Evolutionary conservation across 2,113 vertebrate genomes (phyloP), one percentile per base, ranked within the genome.

Genomic region (Eonycteris spelaea): DNA sequence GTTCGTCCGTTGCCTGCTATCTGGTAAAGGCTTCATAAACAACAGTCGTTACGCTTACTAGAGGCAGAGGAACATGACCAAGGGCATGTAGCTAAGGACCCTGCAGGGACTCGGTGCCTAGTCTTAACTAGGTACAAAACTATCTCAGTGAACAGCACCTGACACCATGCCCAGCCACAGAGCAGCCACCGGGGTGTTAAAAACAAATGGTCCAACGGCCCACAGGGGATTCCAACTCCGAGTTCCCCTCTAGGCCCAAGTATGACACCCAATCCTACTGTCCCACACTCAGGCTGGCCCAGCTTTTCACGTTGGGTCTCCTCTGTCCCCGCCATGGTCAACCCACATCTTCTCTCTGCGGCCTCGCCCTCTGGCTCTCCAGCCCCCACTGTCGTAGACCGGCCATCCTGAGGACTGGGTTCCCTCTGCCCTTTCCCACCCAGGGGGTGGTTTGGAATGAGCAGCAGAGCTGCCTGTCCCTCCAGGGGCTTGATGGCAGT

Each of bases 171-270:
- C 61, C 38, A 16, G 74, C n/a, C 68, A 78, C n/a, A 95, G 45
- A 73, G 7, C 26, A 21, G 19, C 18, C 65, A 30, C 21, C n/a
- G 1, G 19, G 6, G 24, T 13, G 12, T 19, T 30, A 91, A 51
- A 51, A 57, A 83, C 22, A 40, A 40, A 51, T 11, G 30, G 53
- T n/a, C 22, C 7, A 82, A 59, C 63, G 19, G 59, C 21, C 48
- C 9, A 0, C 78, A 14, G 40, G 9, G 35, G 28, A 40, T 26
- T 71, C 77, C 33, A 24, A 11, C 28, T 38, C 63, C 4, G 7
- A 43, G 51, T 91, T 86, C 43, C 77, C 82, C 67, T 88, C 55
- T 38, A 45, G 80, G 40, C n/a, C 28, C 13, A 77, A 86, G 18
- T 14, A 30, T 2, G 33, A 30, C 57, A 30, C 24, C 63, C 12